These are phyloP conservation scores for Hylaeus anthracinus DNA, from an alignment of 1,140 invertebrate species.

Conservation along the genomic window DNA sequence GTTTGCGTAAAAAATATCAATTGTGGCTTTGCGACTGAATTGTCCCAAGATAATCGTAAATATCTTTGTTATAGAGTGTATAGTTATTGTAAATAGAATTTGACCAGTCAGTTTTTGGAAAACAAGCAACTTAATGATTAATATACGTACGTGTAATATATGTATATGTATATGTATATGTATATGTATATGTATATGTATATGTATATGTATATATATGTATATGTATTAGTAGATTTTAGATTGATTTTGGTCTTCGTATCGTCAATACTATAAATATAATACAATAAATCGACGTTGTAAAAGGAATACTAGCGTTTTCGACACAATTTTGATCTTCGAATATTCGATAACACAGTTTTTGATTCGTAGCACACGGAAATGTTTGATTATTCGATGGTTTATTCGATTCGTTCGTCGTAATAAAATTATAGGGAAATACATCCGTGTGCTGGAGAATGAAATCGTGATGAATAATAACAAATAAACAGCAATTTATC, in stretches of 20 bases:
- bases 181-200: neutral
- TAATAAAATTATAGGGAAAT: neutral
- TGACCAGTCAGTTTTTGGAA: constrained; percentile 23
- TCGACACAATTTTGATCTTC: constrained; percentile 24
- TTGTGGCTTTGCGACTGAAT: constrained; percentile 33
- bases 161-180: neutral
- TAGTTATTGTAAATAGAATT: constrained; percentile 40
- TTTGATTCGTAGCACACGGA: neutral
- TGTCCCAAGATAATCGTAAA: constrained; percentile 31
- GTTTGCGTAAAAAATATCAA: constrained; percentile 61
- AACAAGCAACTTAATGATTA: constrained; percentile 19
- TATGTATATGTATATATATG: neutral
- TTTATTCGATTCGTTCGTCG: constrained; percentile 1
- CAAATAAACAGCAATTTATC: neutral
- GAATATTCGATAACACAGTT: constrained; percentile 1
- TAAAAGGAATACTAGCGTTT: neutral
- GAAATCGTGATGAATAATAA: neutral
- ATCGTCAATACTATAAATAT: constrained; percentile 3
- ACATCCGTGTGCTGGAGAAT: neutral
- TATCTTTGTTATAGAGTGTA: constrained; percentile 33
- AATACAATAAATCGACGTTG: constrained; percentile 19
- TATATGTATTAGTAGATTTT: constrained; percentile 10
- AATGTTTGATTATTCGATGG: constrained; percentile 12
- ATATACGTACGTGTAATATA: neutral
- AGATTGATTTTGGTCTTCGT: constrained; percentile 19